Base-by-base conservation (phyloP, 2,888 invertebrate species). In the Lasius platythorax region DNA sequence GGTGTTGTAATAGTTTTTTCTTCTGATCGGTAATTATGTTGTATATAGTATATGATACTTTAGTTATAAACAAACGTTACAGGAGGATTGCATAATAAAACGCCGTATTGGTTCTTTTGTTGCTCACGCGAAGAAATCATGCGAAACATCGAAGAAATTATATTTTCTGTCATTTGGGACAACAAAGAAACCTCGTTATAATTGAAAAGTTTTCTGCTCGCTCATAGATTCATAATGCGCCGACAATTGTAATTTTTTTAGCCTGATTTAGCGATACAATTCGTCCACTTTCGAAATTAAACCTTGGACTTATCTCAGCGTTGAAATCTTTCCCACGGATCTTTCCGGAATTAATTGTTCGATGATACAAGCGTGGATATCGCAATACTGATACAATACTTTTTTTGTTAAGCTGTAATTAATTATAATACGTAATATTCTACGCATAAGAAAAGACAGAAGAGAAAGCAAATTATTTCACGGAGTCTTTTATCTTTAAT, bases 61-160 rank as follows among this genome's bases (percentile, higher is more conserved):
- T 79, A 43, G 82, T 84, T 81, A 81, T 72, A 72, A 81, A 88
- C 84, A 85, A 88, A 88, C 11, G 33, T 72, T 63, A 63, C 37
- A 8, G 43, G 30, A 63, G 30, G 11, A 86, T 85, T 83, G 28
- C 81, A 64, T 37, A 66, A 83, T 46, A 12, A 79, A 61, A 61
- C 40, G 30, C 15, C 15, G 33, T 81, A 43, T 68, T 56, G 15
- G n/a, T 56, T 67, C 28, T 56, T 40, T 68, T 56, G 18, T 8
- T 72, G 68, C 11, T 15, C 11, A 18, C 43, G 15, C 30, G 30
- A 78, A 58, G 56, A 58, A 78, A 72, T 79, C 73, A 15, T 73
- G 79, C 23, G 30, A 61, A 81, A 33, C 37, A 18, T 18, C n/a
- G 46, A 46, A 81, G 73, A 73, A 81, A 81, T 73, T 43, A 30